Conservation (phyloP, 2,113 vertebrate genomes). For the Hippolais icterina region DNA sequence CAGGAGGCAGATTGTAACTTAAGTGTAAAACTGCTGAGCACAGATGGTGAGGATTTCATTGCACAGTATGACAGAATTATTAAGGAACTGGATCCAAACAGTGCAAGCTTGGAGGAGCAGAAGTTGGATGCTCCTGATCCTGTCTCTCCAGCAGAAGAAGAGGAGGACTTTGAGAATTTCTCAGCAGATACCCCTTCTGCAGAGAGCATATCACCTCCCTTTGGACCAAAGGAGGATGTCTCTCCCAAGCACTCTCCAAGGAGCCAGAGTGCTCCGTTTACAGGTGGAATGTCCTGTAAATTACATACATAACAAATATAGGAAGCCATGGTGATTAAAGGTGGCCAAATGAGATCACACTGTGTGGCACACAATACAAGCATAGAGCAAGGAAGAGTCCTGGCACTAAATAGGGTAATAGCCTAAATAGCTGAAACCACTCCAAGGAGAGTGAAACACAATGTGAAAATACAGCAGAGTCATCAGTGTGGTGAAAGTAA, state of each 20-base stretch:
- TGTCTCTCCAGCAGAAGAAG: constrained; percentile 63
- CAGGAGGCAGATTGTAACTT: constrained; percentile 54
- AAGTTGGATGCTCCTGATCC: constrained; percentile 26
- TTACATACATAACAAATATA: neutral
- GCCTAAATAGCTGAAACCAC: neutral
- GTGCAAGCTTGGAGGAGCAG: constrained; percentile 49
- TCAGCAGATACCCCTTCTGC: constrained; percentile 78
- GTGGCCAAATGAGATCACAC: neutral
- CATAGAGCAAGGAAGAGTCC: neutral
- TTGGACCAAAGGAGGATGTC: constrained; percentile 68
- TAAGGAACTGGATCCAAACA: constrained; percentile 79
- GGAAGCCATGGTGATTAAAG: neutral
- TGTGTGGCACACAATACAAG: no score
- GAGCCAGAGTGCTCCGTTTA: constrained; percentile 83
- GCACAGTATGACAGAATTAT: constrained; percentile 89
- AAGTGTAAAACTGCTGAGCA: neutral
- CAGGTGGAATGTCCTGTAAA: constrained; percentile 76
- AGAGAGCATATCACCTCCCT: constrained; percentile 78
- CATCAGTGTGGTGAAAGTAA: neutral
- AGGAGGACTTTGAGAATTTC: constrained; percentile 84
- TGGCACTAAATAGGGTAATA: neutral
- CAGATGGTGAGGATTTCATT: constrained; percentile 81
- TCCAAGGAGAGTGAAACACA: neutral
- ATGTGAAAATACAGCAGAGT: neutral
- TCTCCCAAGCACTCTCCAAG: constrained; percentile 37